Base-by-base conservation (phyloP, 2,113 vertebrate species). In the Osmerus mordax region DNA sequence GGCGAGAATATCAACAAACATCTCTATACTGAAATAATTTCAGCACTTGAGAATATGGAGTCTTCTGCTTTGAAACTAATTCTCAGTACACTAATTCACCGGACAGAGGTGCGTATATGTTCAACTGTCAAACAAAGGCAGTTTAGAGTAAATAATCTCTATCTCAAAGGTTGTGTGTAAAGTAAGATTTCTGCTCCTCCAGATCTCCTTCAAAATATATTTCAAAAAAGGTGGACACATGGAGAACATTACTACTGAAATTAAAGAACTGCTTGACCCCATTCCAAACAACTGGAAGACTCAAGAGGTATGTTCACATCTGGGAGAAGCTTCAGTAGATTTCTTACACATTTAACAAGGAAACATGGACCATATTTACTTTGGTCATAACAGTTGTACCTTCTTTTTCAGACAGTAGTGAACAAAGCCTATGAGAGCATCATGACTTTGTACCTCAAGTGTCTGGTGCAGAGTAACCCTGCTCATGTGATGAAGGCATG, bases 141-240 rank as follows among this genome's bases (percentile, higher is more conserved):
- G 41, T 47, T 47, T 9, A 47, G 23, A 47, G 41, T 47, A 47
- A 47, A 47, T 47, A 2, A 47, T 47, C 41, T 5, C 9, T 12
- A 47, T 47, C 41, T 47, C 41, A 7, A 47, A 47, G 59, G 13
- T 23, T 12, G 14, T 64, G 28, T 32, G 28, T 25, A 4, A 62
- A n/a, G 14, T 56, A 64, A 16, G 25, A 18, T 63, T 59, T 75
- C 21, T 70, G 4, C 0, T 69, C 41, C 11, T 9, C 32, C 76
- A 91, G 89, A 77, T 3, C 0, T 0, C 21, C 52, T 62, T 91
- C 0, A 79, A 73, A 60, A 67, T 12, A 1, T 88, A 89, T 74
- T 91, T 91, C 79, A 81, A 32, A 58, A 55, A 55, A 0, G 4
- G 36, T 23, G 36, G 2, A 3, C 9, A 65, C 5, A 4, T 73